Evolutionary conservation across 1,140 invertebrate species (phyloP), one percentile per base, ranked within the genome.

Genomic region (Vanessa tameamea): DNA sequence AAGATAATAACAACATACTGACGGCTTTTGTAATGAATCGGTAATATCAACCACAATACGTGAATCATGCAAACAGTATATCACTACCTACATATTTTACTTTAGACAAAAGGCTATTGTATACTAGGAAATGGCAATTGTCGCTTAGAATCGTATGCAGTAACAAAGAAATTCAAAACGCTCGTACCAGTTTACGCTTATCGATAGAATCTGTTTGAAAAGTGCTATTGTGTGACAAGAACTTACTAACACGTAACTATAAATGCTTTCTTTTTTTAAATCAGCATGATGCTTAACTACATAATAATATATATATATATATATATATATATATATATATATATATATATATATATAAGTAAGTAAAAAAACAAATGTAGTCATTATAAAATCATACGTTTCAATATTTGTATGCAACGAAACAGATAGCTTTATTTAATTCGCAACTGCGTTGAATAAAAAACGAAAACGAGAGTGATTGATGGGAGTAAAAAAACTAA

Each of bases 51-150:
- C 67, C 67, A 51, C 67, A 69, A 31, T 69, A 67, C 26, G 48
- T 73, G 72, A 73, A 26, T 77, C 71, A 77, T 53, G 47, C 48
- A 63, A 67, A 68, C 66, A 69, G 8, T 57, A 57, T 57, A 57
- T 26, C 9, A 23, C 53, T 68, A 68, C 57, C 13, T 66, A 73
- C 67, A 82, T 61, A 61, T 82, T 81, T 83, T 69, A 57, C 78
- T 74, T 82, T 84, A 86, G 78, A 85, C 86, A 88, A 89, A 86
- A 84, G 82, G 63, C 81, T 77, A 86, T 89, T 88, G 85, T 87
- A 80, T 79, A 83, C 81, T 71, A 82, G 80, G 79, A 82, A 86
- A 87, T 57, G 57, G 66, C 66, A 69, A 69, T 69, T 69, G 66
- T 69, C 66, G 66, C 66, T 69, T 69, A 69, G 66, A 88, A 80